These are phyloP conservation scores for Arvicanthis niloticus DNA, from an alignment of 2,113 vertebrate genomes.

Conservation along the genomic window DNA sequence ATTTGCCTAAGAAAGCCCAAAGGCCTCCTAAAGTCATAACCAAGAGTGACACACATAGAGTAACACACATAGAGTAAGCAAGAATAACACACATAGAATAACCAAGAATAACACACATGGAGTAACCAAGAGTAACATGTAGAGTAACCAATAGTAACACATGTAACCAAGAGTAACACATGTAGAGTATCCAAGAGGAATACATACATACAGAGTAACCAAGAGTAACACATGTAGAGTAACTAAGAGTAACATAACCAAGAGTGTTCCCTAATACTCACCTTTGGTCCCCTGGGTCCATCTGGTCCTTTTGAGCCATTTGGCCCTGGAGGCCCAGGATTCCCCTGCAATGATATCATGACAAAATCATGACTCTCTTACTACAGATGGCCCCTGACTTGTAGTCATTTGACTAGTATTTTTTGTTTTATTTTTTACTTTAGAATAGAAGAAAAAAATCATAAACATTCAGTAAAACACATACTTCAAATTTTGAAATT, in stretches of 20 bases:
- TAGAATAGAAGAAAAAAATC: neutral
- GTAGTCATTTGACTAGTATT: neutral
- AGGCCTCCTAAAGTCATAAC: neutral
- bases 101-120: no score
- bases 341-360: conserved; percentile 78
- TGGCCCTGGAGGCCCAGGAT: conserved; percentile 75
- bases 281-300: conserved; percentile 90
- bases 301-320: conserved; percentile 84
- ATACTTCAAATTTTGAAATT: neutral
- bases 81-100: no score
- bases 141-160: no score
- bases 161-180: no score
- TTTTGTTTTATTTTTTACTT: neutral
- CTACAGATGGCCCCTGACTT: neutral
- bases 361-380: conserved; percentile 43
- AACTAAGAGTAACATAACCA: no score
- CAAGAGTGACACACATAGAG: neutral
- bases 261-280: conserved; percentile 60
- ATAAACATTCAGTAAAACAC: neutral
- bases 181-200: no score
- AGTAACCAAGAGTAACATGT: no score
- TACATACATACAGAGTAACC: no score
- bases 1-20: neutral
- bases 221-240: no score
- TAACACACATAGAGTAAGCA: no score